phyloP scores from a whole-genome alignment of 2,113 vertebrate genomes.

The Engraulis encrasicolus region DNA sequence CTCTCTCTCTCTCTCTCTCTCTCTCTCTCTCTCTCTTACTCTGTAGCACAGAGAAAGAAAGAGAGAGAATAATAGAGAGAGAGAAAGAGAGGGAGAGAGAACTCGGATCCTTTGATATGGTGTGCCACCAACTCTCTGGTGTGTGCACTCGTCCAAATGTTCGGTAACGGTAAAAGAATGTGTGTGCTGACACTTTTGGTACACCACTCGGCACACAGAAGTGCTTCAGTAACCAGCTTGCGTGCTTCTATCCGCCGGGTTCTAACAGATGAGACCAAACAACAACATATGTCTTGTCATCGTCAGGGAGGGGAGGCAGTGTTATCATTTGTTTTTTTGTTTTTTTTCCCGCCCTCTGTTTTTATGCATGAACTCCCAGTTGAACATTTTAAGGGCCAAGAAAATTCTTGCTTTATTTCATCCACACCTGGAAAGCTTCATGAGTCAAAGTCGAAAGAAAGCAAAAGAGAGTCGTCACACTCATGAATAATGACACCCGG shows the following conservation, averaged over 20 bases:
- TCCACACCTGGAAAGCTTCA: conserved; percentile 1
- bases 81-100: no score
- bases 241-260: not conserved
- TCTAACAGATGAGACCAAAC: not conserved
- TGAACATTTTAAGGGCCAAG: no score
- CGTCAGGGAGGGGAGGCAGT: not conserved
- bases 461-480: not conserved
- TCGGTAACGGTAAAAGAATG: conserved; percentile 43
- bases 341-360: not conserved
- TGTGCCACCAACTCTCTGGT: not conserved
- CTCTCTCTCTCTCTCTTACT: no score
- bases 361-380: not conserved
- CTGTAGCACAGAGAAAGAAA: no score
- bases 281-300: not conserved
- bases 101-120: not conserved
- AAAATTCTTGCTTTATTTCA: not conserved
- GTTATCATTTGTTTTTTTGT: no score
- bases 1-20: no score
- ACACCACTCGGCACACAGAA: not conserved
- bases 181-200: conserved; percentile 20
- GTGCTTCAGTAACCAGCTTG: not conserved
- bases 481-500: conserved; percentile 33
- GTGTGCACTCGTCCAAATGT: conserved; percentile 14
- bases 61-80: no score
- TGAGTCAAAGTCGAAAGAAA: not conserved